Evolutionary conservation across 2,888 invertebrate genomes (phyloP).

Genomic region (Notodromas monacha): DNA sequence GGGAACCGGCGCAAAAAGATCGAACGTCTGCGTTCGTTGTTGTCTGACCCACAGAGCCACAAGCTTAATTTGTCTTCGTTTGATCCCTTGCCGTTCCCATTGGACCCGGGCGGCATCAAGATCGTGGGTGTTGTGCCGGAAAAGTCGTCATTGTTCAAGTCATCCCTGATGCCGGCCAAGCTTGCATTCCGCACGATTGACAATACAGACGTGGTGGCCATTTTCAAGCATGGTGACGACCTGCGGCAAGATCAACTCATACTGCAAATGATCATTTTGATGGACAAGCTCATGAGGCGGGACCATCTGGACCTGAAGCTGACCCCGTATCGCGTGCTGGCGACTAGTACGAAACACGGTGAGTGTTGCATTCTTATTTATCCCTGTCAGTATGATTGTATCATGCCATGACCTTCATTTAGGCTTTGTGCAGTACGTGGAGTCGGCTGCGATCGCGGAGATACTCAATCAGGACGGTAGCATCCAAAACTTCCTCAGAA

Average conservation of each 20-base stretch:
- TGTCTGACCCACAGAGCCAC: conserved; percentile 43
- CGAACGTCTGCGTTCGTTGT: conserved; percentile 46
- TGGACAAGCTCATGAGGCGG: conserved; percentile 71
- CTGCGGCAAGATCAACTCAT: conserved; percentile 86
- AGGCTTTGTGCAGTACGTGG: conserved; percentile 76
- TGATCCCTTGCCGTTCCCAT: conserved; percentile 49
- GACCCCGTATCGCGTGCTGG: conserved; percentile 76
- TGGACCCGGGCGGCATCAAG: conserved; percentile 55
- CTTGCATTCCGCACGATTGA: conserved; percentile 54
- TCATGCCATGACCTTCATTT: conserved; percentile 5
- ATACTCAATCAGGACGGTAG: conserved; percentile 53
- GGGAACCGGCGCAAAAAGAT: conserved; percentile 52
- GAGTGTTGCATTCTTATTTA: too few relatives aligned
- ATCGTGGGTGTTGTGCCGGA: conserved; percentile 61
- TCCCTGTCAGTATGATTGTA: too few relatives aligned
- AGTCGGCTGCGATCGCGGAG: conserved; percentile 68
- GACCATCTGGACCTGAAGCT: conserved; percentile 87
- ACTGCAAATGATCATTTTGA: conserved; percentile 82
- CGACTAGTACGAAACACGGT: conserved; percentile 74
- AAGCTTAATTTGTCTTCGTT: conserved; percentile 26
- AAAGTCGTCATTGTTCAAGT: conserved; percentile 69
- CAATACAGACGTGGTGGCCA: conserved; percentile 46
- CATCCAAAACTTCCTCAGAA: conserved; percentile 70
- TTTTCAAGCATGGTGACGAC: conserved; percentile 94
- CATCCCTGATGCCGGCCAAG: conserved; percentile 73